Base-by-base conservation (phyloP, 2,113 vertebrate genomes). In the Addax nasomaculatus region DNA sequence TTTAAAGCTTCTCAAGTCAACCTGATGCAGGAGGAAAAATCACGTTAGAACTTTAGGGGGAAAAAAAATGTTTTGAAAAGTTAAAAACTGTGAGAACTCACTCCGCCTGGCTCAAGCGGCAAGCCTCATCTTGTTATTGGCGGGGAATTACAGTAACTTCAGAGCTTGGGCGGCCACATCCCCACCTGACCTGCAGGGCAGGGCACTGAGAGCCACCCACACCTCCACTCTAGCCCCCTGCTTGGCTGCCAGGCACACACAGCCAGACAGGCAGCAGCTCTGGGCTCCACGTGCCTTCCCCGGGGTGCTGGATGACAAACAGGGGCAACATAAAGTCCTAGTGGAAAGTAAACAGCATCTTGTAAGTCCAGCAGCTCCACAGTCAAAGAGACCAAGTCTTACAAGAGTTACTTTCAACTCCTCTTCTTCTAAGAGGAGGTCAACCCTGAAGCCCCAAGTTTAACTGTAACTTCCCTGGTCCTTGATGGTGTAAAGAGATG, bases 111-210 rank as follows among this genome's bases (percentile, higher is more conserved):
- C 55, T 36, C 21, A 10, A 10, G 36, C 19, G 21, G 64, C 17
- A 57, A 27, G 17, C 25, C 23, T 2, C 0, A 6, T 23, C 11
- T 3, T 12, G 39, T 23, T 29, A 12, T 3, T 6, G 19, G 12
- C 0, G 2, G 30, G 80, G 21, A 55, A 55, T 55, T 9, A 25
- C 1, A 6, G 3, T 7, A 25, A 15, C n/a, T n/a, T 21, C 80
- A 47, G 5, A 1, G 29, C 57, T 2, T 0, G 33, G 4, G 1
- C 5, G 13, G 73, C 23, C 1, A 7, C 14, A 36, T 11, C 33
- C 27, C 30, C 45, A 39, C 2, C 73, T 39, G 57, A 62, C 21
- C 47, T 10, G 25, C 36, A 1, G 45, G 43, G 8, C 16, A 1
- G 10, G 9, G 45, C 16, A 3, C 51, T 21, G 51, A 23, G 2